Conservation (phyloP, 1,140 invertebrate genomes). For the Schlechtendalia chinensis region DNA sequence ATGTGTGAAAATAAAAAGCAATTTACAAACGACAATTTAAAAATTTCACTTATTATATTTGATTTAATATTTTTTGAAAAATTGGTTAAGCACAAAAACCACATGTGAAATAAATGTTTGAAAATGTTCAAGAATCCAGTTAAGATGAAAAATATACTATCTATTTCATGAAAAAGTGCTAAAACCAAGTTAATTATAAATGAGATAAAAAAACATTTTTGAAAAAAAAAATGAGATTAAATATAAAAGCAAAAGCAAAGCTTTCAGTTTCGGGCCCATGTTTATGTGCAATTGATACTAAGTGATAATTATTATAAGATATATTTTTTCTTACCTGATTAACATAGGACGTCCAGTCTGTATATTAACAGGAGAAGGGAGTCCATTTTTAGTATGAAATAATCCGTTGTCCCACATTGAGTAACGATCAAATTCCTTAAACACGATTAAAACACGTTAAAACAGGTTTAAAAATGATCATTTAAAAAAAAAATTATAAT, state of each 20-base stretch:
- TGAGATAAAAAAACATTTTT: too few species aligned
- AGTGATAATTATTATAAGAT: too few species aligned
- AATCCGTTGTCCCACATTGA: constrained; percentile 54
- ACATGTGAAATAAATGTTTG: constrained; percentile 16
- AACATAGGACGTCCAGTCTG: constrained; percentile 18
- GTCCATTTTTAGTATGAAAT: constrained; percentile 38
- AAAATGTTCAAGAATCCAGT: constrained; percentile 4
- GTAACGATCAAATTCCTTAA: constrained; percentile 46
- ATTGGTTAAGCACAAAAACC: constrained; percentile 20
- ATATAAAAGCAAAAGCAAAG: too few species aligned
- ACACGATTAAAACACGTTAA: too few species aligned
- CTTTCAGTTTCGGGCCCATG: too few species aligned
- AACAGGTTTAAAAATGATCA: background rate
- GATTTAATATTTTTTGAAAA: background rate
- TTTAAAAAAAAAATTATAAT: background rate
- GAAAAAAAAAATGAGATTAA: too few species aligned
- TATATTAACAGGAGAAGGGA: constrained; percentile 38
- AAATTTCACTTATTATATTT: too few species aligned
- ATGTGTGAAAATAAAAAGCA: constrained; percentile 32
- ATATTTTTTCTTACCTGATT: background rate
- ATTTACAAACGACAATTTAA: background rate
- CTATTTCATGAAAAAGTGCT: background rate
- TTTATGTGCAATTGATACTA: too few species aligned
- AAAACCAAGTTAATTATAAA: constrained; percentile 4
- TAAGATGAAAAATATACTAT: constrained; percentile 20